phyloP scores from a whole-genome alignment of 2,113 vertebrate species.

The Hystrix cristata region DNA sequence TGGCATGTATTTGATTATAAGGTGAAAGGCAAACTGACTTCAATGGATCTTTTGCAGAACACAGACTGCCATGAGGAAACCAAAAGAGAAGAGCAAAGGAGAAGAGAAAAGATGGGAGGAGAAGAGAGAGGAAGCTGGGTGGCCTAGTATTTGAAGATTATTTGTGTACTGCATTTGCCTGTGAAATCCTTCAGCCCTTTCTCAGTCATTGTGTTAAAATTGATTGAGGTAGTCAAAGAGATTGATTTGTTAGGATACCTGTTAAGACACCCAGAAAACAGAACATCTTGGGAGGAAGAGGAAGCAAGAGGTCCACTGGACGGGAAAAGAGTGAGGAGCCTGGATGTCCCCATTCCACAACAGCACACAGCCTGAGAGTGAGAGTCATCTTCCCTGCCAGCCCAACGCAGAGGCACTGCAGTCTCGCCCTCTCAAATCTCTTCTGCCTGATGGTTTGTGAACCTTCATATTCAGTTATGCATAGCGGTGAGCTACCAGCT shows the following conservation, averaged over 20 bases:
- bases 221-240: background rate
- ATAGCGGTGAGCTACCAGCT: slow-evolving; percentile 40
- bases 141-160: background rate
- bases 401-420: accelerated
- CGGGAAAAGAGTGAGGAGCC: background rate
- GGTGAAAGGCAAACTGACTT: background rate
- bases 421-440: background rate
- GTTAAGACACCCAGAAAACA: background rate
- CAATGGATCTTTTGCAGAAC: background rate
- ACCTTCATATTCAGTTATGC: slow-evolving; percentile 63
- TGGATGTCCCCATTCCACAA: background rate
- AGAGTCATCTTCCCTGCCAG: background rate
- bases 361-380: background rate
- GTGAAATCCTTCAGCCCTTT: background rate
- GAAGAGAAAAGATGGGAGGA: too few relatives aligned
- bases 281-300: background rate
- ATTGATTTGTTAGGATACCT: background rate
- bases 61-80: background rate
- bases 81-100: background rate
- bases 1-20: background rate
- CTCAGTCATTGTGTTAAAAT: background rate
- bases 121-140: accelerated
- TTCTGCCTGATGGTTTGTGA: background rate
- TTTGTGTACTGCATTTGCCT: background rate
- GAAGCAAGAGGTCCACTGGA: background rate